phyloP scores from a whole-genome alignment of 2,888 invertebrate species.

The Acanthosoma haemorrhoidale region DNA sequence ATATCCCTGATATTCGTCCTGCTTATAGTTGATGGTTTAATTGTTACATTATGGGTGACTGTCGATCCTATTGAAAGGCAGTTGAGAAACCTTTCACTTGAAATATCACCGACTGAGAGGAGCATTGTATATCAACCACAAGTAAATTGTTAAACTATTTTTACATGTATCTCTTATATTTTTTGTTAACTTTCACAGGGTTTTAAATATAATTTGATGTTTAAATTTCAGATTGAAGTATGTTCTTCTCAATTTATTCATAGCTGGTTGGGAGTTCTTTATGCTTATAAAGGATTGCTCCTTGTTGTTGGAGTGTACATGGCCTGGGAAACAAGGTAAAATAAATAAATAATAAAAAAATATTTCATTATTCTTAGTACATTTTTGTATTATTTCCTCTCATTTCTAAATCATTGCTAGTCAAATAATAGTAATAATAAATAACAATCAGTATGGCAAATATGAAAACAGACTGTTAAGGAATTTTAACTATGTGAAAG shows the following conservation, averaged over 20 bases:
- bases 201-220: background rate
- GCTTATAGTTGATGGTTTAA: conserved; percentile 72
- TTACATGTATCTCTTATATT: background rate
- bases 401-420: no score
- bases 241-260: conserved; percentile 82
- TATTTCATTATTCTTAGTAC: no score
- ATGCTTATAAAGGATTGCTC: conserved; percentile 83
- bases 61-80: conserved; percentile 84
- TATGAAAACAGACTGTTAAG: no score
- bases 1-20: conserved; percentile 78
- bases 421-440: no score
- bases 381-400: no score
- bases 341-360: background rate
- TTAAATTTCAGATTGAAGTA: conserved; percentile 71
- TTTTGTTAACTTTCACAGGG: background rate
- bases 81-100: conserved; percentile 73
- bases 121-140: conserved; percentile 80
- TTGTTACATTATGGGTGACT: conserved; percentile 76
- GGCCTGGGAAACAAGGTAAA: conserved; percentile 84
- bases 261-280: conserved; percentile 84
- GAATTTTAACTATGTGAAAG: no score
- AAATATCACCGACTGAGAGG: conserved; percentile 69
- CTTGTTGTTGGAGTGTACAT: conserved; percentile 87
- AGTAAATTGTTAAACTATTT: conserved; percentile 42
- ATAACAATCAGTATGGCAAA: background rate